Percentiles rank a stretch among this genome's conserved stretches.
phyloP scores from a whole-genome alignment of 2,888 invertebrate species.

The Nudaria mundana region DNA sequence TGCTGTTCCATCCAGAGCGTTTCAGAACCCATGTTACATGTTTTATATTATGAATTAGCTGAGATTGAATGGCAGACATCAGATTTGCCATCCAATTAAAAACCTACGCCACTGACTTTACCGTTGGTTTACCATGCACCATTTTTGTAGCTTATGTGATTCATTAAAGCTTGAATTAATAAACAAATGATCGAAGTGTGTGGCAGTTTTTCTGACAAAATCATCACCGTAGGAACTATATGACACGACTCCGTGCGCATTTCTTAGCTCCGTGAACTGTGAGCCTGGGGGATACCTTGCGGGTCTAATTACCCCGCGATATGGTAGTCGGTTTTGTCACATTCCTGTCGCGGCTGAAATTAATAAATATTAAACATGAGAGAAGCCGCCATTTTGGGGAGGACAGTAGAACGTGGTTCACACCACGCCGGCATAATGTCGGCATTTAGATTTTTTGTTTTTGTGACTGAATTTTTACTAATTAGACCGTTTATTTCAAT shows the following conservation, averaged over 20 bases:
- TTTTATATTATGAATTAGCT: too few species aligned
- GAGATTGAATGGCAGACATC: too few species aligned
- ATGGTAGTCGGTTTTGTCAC: slow-evolving; percentile 9
- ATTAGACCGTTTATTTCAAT: slow-evolving; percentile 4
- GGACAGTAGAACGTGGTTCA: slow-evolving; percentile 17
- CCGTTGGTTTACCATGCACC: too few species aligned
- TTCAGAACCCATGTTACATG: too few species aligned
- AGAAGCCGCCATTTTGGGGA: slow-evolving; percentile 14
- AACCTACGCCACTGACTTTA: too few species aligned
- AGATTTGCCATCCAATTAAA: too few species aligned
- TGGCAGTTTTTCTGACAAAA: background rate
- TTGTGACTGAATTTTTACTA: background rate
- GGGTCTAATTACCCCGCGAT: background rate
- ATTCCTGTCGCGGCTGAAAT: slow-evolving; percentile 19
- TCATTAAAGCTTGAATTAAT: too few species aligned
- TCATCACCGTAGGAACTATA: background rate
- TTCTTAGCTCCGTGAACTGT: too few species aligned
- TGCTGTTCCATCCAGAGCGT: too few species aligned
- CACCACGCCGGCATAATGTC: slow-evolving; percentile 8
- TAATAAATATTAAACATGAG: slow-evolving; percentile 30
- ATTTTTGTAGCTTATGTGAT: too few species aligned
- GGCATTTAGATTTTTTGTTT: background rate
- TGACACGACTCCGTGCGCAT: background rate
- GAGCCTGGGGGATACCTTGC: too few species aligned
- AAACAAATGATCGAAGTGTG: background rate